Conservation (phyloP, 2,888 invertebrate genomes). For the Epinotia demarniana region DNA sequence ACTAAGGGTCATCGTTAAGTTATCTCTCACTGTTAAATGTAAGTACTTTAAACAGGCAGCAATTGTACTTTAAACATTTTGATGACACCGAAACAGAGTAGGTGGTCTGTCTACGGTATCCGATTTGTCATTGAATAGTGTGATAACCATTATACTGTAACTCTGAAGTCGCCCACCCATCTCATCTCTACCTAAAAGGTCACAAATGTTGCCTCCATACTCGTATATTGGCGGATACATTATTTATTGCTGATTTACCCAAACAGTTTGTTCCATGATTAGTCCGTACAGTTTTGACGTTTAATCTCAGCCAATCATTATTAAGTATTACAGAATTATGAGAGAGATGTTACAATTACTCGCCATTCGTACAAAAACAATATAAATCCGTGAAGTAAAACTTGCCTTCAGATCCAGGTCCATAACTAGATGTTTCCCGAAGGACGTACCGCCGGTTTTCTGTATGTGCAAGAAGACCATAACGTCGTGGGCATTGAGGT, state of each 20-base stretch:
- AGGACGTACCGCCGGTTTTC: conserved; percentile 99
- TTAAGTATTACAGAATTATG: not conserved
- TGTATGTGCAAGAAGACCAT: conserved; percentile 99
- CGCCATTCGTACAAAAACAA: not conserved
- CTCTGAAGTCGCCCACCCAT: conserved; percentile 22
- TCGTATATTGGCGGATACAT: too few relatives aligned
- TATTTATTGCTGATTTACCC: too few relatives aligned
- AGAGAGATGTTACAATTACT: not conserved
- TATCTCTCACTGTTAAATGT: conserved; percentile 53
- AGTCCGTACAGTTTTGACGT: too few relatives aligned
- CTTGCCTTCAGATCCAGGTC: conserved; percentile 92
- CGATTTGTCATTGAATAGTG: conserved; percentile 46
- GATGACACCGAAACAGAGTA: conserved; percentile 54
- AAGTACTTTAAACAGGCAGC: conserved; percentile 28
- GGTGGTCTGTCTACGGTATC: conserved; percentile 53
- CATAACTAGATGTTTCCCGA: conserved; percentile 98
- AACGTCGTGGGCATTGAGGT: conserved; percentile 97
- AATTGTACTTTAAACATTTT: conserved; percentile 57
- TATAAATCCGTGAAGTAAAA: not conserved
- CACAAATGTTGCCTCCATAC: not conserved
- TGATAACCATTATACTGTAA: conserved; percentile 13
- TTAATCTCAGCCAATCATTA: too few relatives aligned
- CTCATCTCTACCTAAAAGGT: not conserved
- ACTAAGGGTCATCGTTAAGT: conserved; percentile 46
- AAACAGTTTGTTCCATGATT: too few relatives aligned